Base-by-base conservation (phyloP, 2,888 invertebrate genomes). In the Podotricha telesiphe region DNA sequence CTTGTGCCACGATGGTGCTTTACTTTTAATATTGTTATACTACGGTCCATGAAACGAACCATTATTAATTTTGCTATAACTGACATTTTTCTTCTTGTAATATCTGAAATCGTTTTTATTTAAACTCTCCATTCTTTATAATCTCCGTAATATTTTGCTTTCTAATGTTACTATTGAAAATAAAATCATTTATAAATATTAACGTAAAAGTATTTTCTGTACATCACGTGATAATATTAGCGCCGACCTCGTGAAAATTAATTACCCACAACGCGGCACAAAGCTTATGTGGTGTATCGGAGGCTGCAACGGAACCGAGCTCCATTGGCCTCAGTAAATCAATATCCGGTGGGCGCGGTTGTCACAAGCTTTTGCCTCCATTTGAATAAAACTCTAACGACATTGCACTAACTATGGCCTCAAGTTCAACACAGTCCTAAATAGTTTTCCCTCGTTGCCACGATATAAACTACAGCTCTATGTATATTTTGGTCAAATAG, bases 291-390 rank as follows among this genome's bases (percentile, higher is more conserved):
- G 80, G 73, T 76, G 77, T 79, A 77, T 77, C 77, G 80, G 79
- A 78, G 78, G 78, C 78, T 82, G 79, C 81, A 80, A 78, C 84
- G 88, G 88, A 86, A 85, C 81, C 77, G 76, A 77, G 82, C 82
- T 82, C 79, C 80, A 85, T 82, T 86, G 86, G 84, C 80, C 82
- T 79, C 82, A 82, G 84, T 90, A 88, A 91, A 91, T 90, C 91
- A 89, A 92, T 92, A 91, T 91, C 91, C 92, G 89, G 87, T 85
- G 82, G 80, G 81, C 78, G 82, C 81, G 85, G 79, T 79, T 78
- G 78, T 79, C 83, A 80, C 80, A 77, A 80, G 78, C 78, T 77
- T 77, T 73, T 71, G 75, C 75, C 74, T 73, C 72, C 73, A 71
- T 76, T 77, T 76, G 71, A 77, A 78, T 78, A 78, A 78, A 80